Evolutionary conservation across 2,113 vertebrate genomes (phyloP), one percentile per base, ranked within the genome.

Genomic region (Scopus umbretta): DNA sequence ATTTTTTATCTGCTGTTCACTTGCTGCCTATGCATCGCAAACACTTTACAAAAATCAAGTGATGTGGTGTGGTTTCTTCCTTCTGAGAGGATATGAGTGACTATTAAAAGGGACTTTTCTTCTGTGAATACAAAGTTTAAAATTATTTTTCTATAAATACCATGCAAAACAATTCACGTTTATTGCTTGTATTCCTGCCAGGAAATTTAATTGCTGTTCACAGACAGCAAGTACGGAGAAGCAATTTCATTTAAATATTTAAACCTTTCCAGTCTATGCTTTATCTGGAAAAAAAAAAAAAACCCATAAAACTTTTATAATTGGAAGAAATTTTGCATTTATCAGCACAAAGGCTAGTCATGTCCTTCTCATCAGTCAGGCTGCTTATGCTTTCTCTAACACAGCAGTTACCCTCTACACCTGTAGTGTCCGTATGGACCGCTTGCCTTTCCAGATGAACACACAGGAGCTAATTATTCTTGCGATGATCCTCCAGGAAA

Each of bases 351-450:
- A 89, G 26, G 12, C 32, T 52, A 29, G 10, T 29, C n/a, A 6
- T 86, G 63, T 53, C 75, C 87, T 87, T 91, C 58, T 38, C 45
- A 62, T 82, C 84, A 82, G 45, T 78, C 82, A 83, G 32, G 5
- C 19, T 86, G 67, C 42, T 83, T 38, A 21, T 26, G 47, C n/a
- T 88, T 92, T 91, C 78, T 52, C 67, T 90, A 71, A 52, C 86
- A 82, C 74, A 94, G 94, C 89, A 91, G 90, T 76, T 96, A 30
- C 71, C 67, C 81, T 90, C 74, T 55, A 34, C 74, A 93, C 91
- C 94, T 90, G 89, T 83, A 96, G 74, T 63, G 87, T 91, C 95
- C n/a, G 42, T 93, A 91, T 86, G 91, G 94, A 76, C 32, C 71
- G 71, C 11, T 76, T 86, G 74, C 62, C 71, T 88, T 95, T 92